Evolutionary conservation across 2,113 vertebrate species (phyloP), one percentile per base, ranked within the genome.

Genomic region (Brevimyrus niger): DNA sequence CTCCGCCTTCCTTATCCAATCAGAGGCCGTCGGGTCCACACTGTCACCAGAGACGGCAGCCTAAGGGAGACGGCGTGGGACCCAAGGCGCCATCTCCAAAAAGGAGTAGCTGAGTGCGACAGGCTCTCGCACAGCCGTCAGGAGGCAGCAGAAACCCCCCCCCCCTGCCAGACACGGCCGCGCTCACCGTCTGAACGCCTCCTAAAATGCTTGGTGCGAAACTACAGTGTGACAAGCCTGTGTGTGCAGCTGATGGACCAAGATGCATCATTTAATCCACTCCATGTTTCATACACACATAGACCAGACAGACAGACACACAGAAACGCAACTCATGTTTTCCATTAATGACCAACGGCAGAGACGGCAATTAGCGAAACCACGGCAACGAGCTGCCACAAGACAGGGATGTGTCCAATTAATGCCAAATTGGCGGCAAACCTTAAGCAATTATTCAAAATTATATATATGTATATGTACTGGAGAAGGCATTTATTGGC

Each of bases 161-260:
- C 23, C 1, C 11, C 11, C n/a, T 1, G 1, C 65, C 27, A 76
- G 69, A 13, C 13, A 31, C 35, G 1, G 15, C 13, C 31, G 5
- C 27, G 15, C 35, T 38, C 73, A 17, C 31, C 2, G 90, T 90
- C 91, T 92, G 87, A 92, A 91, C 87, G 87, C 31, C 51, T 80
- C 87, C 89, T 89, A 90, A 88, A 92, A 91, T 90, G 89, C 89
- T 91, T 89, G 91, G 88, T 44, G 35, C 87, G 87, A 91, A 92
- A 87, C 92, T 90, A 92, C 90, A 90, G 86, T 90, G 92, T 90
- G 91, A 91, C 90, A 91, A 87, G 31, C 61, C 87, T 87, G 87
- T 86, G 88, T 3, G 86, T 88, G 47, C 38, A 61, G 53, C 46
- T 48, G 89, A 91, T 90, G 65, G 90, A 88, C 44, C 44, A 86